Evolutionary conservation across 2,888 invertebrate genomes (phyloP).

Genomic region (Pyrrhosoma nymphula): DNA sequence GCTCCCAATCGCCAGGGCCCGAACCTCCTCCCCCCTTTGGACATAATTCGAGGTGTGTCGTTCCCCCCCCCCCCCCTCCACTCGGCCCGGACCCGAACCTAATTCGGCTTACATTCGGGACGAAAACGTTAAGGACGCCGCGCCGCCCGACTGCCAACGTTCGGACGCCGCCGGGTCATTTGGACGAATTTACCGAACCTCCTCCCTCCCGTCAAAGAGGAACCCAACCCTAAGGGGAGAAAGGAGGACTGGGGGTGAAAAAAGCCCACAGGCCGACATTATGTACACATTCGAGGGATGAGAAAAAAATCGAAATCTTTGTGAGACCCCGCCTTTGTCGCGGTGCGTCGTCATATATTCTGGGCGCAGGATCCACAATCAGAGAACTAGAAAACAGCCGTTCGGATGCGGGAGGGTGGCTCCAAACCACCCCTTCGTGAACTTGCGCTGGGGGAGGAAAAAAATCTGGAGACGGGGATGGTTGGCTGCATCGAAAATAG

Average conservation of each 20-base stretch:
- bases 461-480: neutral
- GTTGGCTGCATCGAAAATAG: constrained; percentile 3
- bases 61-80: too few species aligned
- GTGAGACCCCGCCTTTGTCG: neutral
- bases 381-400: constrained; percentile 3
- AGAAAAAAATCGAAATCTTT: neutral
- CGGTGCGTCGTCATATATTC: neutral
- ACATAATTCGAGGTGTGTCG: too few species aligned
- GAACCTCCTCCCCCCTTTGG: neutral
- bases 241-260: neutral
- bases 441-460: neutral
- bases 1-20: neutral
- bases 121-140: too few species aligned
- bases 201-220: neutral
- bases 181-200: constrained; percentile 21
- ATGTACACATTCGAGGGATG: neutral
- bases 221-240: neutral
- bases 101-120: neutral
- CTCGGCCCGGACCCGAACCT: neutral
- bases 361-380: neutral
- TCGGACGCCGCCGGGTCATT: neutral
- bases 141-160: neutral
- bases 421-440: neutral
- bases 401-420: neutral
- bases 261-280: neutral